These are phyloP conservation scores for Myiagra hebetior DNA, from an alignment of 2,113 vertebrate species.

Conservation along the genomic window DNA sequence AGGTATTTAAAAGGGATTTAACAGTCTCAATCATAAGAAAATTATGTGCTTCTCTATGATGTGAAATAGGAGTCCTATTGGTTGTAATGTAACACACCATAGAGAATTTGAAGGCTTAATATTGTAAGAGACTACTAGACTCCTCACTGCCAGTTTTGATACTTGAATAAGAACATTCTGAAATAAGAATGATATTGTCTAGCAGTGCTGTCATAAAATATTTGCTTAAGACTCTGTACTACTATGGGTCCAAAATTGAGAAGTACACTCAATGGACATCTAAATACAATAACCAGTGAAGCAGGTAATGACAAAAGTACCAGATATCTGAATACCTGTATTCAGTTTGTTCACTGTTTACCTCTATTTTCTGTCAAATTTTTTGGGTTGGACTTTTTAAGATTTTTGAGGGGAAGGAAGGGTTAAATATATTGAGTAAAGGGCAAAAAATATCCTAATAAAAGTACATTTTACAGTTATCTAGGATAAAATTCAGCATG, in stretches of 20 bases:
- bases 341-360: background rate
- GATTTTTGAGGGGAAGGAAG: background rate
- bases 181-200: background rate
- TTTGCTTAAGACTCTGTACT: background rate
- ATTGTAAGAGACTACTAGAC: background rate
- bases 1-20: background rate
- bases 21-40: background rate
- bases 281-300: background rate
- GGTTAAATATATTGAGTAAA: background rate
- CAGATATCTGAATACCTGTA: background rate
- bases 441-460: background rate
- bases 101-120: background rate
- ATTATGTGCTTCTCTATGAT: rapidly evolving
- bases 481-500: background rate
- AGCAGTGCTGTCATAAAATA: background rate
- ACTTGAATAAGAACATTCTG: background rate
- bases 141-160: background rate
- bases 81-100: background rate
- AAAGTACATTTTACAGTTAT: background rate
- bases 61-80: background rate
- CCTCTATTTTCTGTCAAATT: background rate
- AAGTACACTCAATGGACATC: background rate
- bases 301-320: background rate
- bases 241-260: background rate
- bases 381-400: background rate